phyloP scores from a whole-genome alignment of 2,113 vertebrate species.

The Elgaria multicarinata region DNA sequence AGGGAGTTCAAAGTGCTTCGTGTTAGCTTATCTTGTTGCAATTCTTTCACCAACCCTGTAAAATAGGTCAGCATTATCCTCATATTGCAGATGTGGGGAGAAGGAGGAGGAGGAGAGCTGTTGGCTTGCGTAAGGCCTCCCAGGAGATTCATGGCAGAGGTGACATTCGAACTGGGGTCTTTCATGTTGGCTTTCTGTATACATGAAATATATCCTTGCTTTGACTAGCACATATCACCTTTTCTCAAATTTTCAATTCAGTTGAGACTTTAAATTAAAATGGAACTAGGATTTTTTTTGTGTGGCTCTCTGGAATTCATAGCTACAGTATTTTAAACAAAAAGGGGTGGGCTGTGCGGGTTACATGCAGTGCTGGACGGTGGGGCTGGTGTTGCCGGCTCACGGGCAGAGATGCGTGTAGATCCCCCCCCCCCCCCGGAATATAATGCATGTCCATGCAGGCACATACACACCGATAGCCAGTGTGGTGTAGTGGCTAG shows the following conservation, averaged over 20 bases:
- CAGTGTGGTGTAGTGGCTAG: too few species aligned
- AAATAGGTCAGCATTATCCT: neutral
- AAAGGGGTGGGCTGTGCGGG: too few species aligned
- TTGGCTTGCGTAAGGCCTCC: neutral
- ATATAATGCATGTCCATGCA: too few species aligned
- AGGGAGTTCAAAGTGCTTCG: too few species aligned
- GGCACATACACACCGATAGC: too few species aligned
- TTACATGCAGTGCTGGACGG: neutral
- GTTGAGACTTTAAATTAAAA: neutral
- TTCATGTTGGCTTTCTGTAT: neutral
- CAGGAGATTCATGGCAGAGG: neutral
- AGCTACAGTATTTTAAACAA: neutral
- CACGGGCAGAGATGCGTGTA: too few species aligned
- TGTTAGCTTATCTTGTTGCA: neutral
- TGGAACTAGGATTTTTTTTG: neutral
- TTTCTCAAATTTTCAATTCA: neutral
- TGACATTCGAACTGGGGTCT: neutral
- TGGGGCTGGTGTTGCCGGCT: too few species aligned
- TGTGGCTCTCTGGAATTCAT: neutral
- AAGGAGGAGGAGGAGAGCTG: too few species aligned
- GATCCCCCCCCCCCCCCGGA: too few species aligned
- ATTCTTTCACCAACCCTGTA: neutral
- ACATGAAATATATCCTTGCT: too few species aligned
- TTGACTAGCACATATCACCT: neutral
- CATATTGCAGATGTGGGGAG: neutral